Base-by-base conservation (phyloP, 2,888 invertebrate species). In the Tupiocoris notatus region DNA sequence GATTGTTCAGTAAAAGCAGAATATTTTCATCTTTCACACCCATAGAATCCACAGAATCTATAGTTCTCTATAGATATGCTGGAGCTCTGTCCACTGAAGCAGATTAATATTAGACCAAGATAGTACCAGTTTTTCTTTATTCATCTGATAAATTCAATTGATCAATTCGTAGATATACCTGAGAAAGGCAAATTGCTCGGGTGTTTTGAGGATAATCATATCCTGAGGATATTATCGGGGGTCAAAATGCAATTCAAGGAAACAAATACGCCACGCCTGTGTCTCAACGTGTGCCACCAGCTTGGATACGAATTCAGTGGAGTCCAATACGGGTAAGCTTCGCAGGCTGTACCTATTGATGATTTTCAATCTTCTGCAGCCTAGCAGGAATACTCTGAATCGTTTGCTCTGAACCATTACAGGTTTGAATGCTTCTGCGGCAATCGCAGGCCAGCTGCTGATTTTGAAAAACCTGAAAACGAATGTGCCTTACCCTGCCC, bases 391-490 rank as follows among this genome's bases (percentile, higher is more conserved):
- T n/a, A n/a, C n/a, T n/a, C n/a, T n/a, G n/a, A n/a, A n/a, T n/a
- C n/a, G n/a, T n/a, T n/a, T n/a, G n/a, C n/a, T 20, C 21, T 57
- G 1, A 16, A 20, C 57, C 18, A 18, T 62, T 39, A 39, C 59
- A 77, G 77, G 20, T 22, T 24, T 18, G 78, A 79, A 74, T 81
- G 81, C 77, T 78, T 70, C 66, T 81, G 81, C 71, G 80, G 79
- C 2, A 80, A 78, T 22, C 23, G 77, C 61, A 54, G 22, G 16
- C 78, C 78, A 23, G 56, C 57, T 18, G 1, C 21, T n/a, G 63
- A 57, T 12, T 64, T 65, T 18, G 77, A 77, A 61, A 71, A 66
- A 23, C 57, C 57, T 56, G 78, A 78, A 56, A 79, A 65, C n/a
- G 78, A 81, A 67, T 81, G 81, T 20, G 75, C 77, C 9, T 75